Base-by-base conservation (phyloP, 37 sponge, comb jelly and placozoan species). In the Mnemiopsis leidyi region DNA sequence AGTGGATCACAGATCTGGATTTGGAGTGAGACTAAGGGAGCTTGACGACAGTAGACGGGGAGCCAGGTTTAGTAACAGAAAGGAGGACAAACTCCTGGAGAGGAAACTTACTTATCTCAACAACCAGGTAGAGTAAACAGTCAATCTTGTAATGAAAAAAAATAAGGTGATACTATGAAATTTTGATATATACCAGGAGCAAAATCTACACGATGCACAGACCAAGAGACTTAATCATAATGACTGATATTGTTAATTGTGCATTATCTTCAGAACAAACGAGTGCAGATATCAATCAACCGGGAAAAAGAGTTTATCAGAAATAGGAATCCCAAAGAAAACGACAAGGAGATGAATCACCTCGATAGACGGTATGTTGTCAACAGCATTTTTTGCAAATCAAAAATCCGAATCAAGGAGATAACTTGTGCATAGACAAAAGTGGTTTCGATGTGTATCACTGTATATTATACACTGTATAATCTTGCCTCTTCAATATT, bases 321-420 rank as follows among this genome's bases (percentile, higher is more conserved):
- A 29, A 85, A 39, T 0, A 85, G 40, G 48, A 85, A 85, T 26
- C 32, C 61, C 25, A 26, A 23, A 33, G 90, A 85, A 2, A 40
- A 40, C 2, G 90, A 85, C 39, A 85, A 85, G 90, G 90, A 85
- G 61, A 85, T 85, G 90, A 38, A 85, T 33, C 90, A 85, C n/a
- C 90, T 85, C 16, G 48, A 85, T 29, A 85, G 90, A 39, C 9
- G 90, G 90, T 38, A 20, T 23, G 90, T 79, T 5, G n/a, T n/a
- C n/a, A n/a, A n/a, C n/a, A n/a, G n/a, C 68, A 67, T 67, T 13
- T 21, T 20, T 21, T 67, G 68, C 20, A 21, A 21, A 67, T 67
- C 20, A 67, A 67, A 21, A 20, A 67, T 67, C 68, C 68, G 13
- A 67, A 67, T 67, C 18, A 21, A 13, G 20, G 68, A 67, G 68